Percentiles rank a stretch among this genome's conserved stretches.
phyloP scores from a whole-genome alignment of 1,140 invertebrate genomes.

The Drosophila murphyi region DNA sequence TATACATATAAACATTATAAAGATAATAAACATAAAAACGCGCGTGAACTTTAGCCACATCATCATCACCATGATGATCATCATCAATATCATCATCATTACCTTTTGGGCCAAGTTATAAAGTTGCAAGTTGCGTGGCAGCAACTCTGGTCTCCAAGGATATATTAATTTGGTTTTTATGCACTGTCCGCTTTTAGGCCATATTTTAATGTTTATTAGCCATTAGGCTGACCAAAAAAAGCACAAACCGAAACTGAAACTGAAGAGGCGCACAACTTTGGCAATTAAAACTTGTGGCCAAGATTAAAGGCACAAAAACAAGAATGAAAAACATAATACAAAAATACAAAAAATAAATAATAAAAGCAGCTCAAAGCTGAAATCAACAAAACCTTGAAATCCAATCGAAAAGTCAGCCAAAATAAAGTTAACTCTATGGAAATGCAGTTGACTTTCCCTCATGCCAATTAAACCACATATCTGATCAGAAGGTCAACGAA shows the following conservation, averaged over 20 bases:
- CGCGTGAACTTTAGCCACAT: not conserved
- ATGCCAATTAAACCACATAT: no score
- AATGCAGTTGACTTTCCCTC: not conserved
- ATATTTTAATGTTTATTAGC: constrained; percentile 78
- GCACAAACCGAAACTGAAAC: constrained; percentile 14
- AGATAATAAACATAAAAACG: not conserved
- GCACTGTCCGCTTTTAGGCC: constrained; percentile 56
- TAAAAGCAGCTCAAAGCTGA: not conserved
- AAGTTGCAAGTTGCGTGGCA: constrained; percentile 22
- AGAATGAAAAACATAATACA: not conserved
- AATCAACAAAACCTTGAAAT: no score
- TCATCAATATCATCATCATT: not conserved
- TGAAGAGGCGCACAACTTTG: constrained; percentile 49
- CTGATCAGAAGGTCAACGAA: no score
- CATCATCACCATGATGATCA: not conserved
- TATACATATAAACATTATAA: no score
- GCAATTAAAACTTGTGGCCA: constrained; percentile 72
- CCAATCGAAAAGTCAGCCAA: no score
- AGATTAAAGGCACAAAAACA: constrained; percentile 43
- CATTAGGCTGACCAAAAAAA: constrained; percentile 62
- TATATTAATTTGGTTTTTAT: constrained; percentile 81
- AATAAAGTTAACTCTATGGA: not conserved
- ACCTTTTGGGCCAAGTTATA: constrained; percentile 13
- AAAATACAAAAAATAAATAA: not conserved
- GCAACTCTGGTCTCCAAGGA: constrained; percentile 65